These are phyloP conservation scores for Phaethornis superciliosus DNA, from an alignment of 2,113 vertebrate species.

Conservation along the genomic window DNA sequence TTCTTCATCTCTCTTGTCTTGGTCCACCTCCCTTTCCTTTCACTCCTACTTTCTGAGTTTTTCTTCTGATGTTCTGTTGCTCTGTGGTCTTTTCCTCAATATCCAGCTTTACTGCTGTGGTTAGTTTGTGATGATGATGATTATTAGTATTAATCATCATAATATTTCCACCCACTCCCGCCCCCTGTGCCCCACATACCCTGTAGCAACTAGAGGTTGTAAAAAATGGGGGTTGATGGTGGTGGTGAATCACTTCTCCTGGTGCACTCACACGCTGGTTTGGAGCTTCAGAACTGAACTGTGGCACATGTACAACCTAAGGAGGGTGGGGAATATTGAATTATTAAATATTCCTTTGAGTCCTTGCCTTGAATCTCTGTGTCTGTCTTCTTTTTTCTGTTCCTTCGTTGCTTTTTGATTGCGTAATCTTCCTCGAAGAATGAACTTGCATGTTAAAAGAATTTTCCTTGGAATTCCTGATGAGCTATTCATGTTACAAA, in stretches of 20 bases:
- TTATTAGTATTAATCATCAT: not conserved
- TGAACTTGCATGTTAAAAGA: not conserved
- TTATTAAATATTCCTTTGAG: not conserved
- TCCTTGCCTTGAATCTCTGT: not conserved
- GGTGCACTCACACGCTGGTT: not conserved
- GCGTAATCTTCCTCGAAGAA: not conserved
- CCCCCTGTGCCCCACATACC: not conserved
- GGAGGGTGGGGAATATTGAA: accelerated
- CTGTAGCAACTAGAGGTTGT: not conserved
- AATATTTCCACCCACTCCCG: not conserved
- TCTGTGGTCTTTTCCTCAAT: not conserved
- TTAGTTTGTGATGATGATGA: not conserved
- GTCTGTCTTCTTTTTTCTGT: not conserved
- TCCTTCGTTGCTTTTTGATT: not conserved
- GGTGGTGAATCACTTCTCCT: not conserved
- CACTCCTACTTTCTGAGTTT: not conserved
- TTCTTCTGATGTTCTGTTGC: not conserved
- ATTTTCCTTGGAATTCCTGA: not conserved
- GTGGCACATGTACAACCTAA: not conserved
- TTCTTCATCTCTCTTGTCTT: not conserved
- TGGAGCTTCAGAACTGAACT: not conserved
- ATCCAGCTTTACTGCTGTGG: not conserved
- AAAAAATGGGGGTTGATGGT: not conserved
- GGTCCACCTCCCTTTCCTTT: not conserved
- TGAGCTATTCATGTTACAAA: not conserved